A percentile compares a stretch with the other conserved stretches of the same genome.
phyloP scores from a whole-genome alignment of 2,888 invertebrate species.

The Synanthedon vespiformis region DNA sequence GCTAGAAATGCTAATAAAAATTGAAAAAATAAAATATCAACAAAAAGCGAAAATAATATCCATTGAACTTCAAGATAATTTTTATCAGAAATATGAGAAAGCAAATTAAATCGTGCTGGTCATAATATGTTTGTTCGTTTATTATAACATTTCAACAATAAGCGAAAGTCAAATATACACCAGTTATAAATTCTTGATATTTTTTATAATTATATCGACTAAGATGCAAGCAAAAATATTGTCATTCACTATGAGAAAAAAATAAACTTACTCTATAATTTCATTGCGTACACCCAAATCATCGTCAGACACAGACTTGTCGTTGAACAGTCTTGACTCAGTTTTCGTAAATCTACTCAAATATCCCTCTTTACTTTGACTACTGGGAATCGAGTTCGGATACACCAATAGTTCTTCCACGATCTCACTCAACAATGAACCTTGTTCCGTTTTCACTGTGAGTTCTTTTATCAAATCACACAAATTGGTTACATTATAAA shows the following conservation, averaged over 20 bases:
- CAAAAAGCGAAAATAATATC: no score
- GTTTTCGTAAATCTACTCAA: slow-evolving; percentile 56
- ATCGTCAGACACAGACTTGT: slow-evolving; percentile 21
- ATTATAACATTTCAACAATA: no score
- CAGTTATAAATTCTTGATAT: no score
- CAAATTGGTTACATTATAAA: slow-evolving; percentile 72
- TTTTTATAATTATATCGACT: no score
- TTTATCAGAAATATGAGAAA: no score
- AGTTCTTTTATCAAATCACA: slow-evolving; percentile 65
- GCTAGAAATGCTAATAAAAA: no score
- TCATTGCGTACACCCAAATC: slow-evolving; percentile 36
- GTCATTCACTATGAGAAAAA: not conserved
- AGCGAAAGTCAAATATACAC: no score
- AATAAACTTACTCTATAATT: slow-evolving; percentile 56
- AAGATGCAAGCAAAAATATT: no score
- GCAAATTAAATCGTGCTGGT: no score
- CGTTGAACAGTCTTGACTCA: slow-evolving; percentile 38
- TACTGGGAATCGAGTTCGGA: slow-evolving; percentile 39
- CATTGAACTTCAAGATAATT: no score
- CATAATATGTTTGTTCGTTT: no score
- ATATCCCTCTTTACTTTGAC: slow-evolving; percentile 27
- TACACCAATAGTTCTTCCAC: slow-evolving; percentile 64
- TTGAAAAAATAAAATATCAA: no score
- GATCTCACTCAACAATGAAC: slow-evolving; percentile 23
- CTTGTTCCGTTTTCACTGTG: slow-evolving; percentile 38